Evolutionary conservation across 2,888 invertebrate species (phyloP).

Genomic region (Melipona bicolor): DNA sequence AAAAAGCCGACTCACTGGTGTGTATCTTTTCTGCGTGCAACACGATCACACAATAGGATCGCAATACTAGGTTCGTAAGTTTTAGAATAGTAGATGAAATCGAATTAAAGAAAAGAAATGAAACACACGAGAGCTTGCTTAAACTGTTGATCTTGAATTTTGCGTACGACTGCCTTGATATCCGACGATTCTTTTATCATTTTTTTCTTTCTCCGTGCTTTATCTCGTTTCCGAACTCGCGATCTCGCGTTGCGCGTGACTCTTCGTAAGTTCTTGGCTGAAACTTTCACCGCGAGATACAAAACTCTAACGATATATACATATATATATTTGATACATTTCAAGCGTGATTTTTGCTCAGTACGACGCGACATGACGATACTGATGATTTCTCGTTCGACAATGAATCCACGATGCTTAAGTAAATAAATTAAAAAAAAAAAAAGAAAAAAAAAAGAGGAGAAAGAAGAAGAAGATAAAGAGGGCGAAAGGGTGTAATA

Average conservation of each 20-base stretch:
- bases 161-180: conserved; percentile 53
- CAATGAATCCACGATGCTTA: not conserved
- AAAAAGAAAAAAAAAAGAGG: not conserved
- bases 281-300: conserved; percentile 16
- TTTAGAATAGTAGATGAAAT: conserved; percentile 61
- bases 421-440: not conserved
- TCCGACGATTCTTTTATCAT: not conserved
- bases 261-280: conserved; percentile 14
- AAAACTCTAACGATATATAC: conserved; percentile 37
- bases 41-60: conserved; percentile 68
- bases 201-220: conserved; percentile 12
- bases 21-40: conserved; percentile 26
- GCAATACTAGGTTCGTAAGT: conserved; percentile 81
- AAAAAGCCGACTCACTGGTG: conserved; percentile 17
- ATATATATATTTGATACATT: conserved; percentile 60
- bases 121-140: conserved; percentile 79
- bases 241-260: conserved; percentile 5
- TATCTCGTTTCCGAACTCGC: not conserved
- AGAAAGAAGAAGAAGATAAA: not conserved
- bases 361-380: conserved; percentile 42
- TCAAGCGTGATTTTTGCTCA: conserved; percentile 53
- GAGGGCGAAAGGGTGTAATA: not conserved
- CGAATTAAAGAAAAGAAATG: conserved; percentile 45
- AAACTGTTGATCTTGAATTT: conserved; percentile 66
- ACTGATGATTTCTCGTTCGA: conserved; percentile 31